Evolutionary conservation across 2,113 vertebrate genomes (phyloP), one percentile per base, ranked within the genome.

Genomic region (Catharus bicknelli): DNA sequence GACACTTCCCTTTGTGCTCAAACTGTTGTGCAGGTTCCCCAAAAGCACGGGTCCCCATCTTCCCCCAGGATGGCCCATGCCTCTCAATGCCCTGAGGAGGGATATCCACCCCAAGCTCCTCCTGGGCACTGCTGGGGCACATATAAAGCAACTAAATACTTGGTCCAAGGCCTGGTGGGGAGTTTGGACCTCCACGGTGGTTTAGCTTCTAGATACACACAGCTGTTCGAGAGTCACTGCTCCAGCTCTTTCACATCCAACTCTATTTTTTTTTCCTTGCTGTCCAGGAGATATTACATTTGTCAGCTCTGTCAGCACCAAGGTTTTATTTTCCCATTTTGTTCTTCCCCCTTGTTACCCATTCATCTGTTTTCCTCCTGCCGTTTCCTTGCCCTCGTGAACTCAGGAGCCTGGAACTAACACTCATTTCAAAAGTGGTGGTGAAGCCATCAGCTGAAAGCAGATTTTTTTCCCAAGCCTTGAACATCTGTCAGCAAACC

Each of bases 401-500:
- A 85, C 67, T 80, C 90, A 77, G 76, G 30, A 84, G 43, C 74
- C 81, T 86, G 90, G 66, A 94, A 72, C 67, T 78, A 91, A 73
- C 68, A 62, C 23, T 91, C 77, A 51, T 86, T 93, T 96, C 87
- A 69, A 85, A 95, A 90, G 88, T 75, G 54, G 54, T 74, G 70
- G 43, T 58, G 43, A 78, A 70, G 21, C 69, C 72, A 92, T 88
- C 55, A 51, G 54, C 58, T 92, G 67, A 92, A 93, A 95, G 55
- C 32, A 59, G 9, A 3, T 29, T 54, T 87, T 85, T 81, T 68
- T 62, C 57, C 11, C 47, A 74, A 95, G 66, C 64, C 66, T 95
- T 85, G 91, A 91, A 95, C 73, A 91, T 93, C 93, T 96, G 91
- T 95, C 67, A 83, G 77, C 74, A 95, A 95, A 93, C 70, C 78